These are phyloP conservation scores for Parelbella ahira DNA, from an alignment of 2,888 invertebrate species.

Conservation along the genomic window DNA sequence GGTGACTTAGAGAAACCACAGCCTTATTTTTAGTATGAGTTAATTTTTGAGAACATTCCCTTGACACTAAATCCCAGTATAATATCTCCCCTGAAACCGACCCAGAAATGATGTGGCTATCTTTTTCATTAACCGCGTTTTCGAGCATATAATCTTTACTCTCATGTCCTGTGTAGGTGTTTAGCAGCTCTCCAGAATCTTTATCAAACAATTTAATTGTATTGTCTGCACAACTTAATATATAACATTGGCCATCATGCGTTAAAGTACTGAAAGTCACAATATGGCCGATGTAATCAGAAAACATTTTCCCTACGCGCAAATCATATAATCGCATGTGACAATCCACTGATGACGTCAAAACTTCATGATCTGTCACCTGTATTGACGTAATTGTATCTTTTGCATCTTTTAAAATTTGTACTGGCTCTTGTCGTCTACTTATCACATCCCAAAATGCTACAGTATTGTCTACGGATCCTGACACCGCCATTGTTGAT, in stretches of 20 bases:
- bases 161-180: constrained; percentile 90
- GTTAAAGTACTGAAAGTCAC: constrained; percentile 92
- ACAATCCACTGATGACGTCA: constrained; percentile 94
- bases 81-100: constrained; percentile 92
- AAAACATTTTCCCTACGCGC: constrained; percentile 88
- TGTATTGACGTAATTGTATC: constrained; percentile 91
- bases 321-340: constrained; percentile 94
- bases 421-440: constrained; percentile 66
- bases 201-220: constrained; percentile 94
- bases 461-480: constrained; percentile 95
- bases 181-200: constrained; percentile 67
- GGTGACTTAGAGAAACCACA: constrained; percentile 89
- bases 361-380: constrained; percentile 93
- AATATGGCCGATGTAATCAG: constrained; percentile 93
- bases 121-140: constrained; percentile 90
- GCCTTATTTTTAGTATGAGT: constrained; percentile 80
- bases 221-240: constrained; percentile 92
- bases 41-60: constrained; percentile 65
- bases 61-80: constrained; percentile 94
- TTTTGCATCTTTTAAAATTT: constrained; percentile 92
- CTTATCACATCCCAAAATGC: constrained; percentile 91
- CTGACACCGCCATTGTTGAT: constrained; percentile 94
- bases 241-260: constrained; percentile 94
- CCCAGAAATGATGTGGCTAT: constrained; percentile 93
- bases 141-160: constrained; percentile 92